Conservation (phyloP, 2,113 vertebrate genomes). For the Strix uralensis region DNA sequence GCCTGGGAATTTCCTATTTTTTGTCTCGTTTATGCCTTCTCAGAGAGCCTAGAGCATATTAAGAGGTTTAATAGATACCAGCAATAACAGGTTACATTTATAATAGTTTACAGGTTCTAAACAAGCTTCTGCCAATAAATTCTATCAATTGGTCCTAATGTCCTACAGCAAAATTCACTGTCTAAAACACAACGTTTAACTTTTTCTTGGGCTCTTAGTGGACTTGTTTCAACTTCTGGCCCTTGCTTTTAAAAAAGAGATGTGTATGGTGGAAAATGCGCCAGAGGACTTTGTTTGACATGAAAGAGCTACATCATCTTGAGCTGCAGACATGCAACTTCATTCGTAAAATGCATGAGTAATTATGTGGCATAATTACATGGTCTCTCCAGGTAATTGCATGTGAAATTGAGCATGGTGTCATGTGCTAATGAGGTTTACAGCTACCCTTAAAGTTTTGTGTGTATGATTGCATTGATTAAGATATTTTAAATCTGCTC, state of each 20-base stretch:
- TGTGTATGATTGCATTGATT: slow-evolving; percentile 5
- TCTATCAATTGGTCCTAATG: not conserved
- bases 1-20: not conserved
- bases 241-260: not conserved
- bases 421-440: slow-evolving; percentile 46
- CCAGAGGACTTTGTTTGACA: not conserved
- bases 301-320: not conserved
- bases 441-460: slow-evolving; percentile 13
- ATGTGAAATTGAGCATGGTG: slow-evolving; percentile 28
- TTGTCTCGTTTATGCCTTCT: not conserved
- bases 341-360: not conserved
- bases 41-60: not conserved
- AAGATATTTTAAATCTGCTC: not conserved
- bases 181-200: not conserved
- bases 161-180: not conserved
- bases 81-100: not conserved
- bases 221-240: not conserved
- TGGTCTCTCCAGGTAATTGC: slow-evolving; percentile 34
- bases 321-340: not conserved
- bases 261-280: not conserved
- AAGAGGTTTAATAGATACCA: not conserved
- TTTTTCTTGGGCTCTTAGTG: not conserved
- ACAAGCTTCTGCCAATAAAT: not conserved
- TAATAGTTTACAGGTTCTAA: not conserved
- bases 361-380: slow-evolving; percentile 42